Percentiles rank a stretch among this genome's conserved stretches.
phyloP scores from a whole-genome alignment of 2,888 invertebrate genomes.

The Drosophila demipolita region DNA sequence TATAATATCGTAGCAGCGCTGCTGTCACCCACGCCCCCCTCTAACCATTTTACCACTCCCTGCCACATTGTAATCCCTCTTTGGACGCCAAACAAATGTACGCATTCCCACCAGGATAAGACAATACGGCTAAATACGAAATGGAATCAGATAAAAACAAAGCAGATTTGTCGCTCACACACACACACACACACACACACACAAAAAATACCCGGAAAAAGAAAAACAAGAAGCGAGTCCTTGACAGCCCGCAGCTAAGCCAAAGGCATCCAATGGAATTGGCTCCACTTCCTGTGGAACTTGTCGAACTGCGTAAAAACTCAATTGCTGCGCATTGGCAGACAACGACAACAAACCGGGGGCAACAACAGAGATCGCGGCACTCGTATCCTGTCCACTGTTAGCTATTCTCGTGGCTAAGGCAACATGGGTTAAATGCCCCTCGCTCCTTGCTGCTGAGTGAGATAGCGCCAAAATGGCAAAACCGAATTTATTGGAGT shows the following conservation, averaged over 20 bases:
- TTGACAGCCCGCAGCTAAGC: conserved; percentile 66
- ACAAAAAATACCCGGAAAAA: conserved; percentile 22
- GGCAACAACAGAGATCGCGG: conserved; percentile 35
- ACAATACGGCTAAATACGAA: conserved; percentile 70
- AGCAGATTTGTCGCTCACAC: conserved; percentile 77
- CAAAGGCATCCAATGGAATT: conserved; percentile 38
- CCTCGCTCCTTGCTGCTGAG: conserved; percentile 45
- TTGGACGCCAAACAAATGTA: conserved; percentile 71
- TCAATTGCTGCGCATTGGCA: conserved; percentile 73
- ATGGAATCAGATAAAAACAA: conserved; percentile 80
- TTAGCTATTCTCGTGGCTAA: conserved; percentile 20
- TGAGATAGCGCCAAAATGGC: conserved; percentile 70
- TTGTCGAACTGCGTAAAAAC: conserved; percentile 80
- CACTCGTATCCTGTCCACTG: conserved; percentile 4
- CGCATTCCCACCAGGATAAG: conserved; percentile 80
- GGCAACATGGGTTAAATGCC: conserved; percentile 63
- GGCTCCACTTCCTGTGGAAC: conserved; percentile 54
- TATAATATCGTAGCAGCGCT: conserved; percentile 33
- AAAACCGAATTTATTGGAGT: conserved; percentile 79
- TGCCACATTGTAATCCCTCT: conserved; percentile 65
- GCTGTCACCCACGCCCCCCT: background rate
- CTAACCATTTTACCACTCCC: background rate
- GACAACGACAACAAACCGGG: conserved; percentile 26
- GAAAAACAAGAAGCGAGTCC: conserved; percentile 32
- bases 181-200: conserved; percentile 26